These are phyloP conservation scores for Gavia stellata DNA, from an alignment of 2,113 vertebrate genomes.

Conservation along the genomic window DNA sequence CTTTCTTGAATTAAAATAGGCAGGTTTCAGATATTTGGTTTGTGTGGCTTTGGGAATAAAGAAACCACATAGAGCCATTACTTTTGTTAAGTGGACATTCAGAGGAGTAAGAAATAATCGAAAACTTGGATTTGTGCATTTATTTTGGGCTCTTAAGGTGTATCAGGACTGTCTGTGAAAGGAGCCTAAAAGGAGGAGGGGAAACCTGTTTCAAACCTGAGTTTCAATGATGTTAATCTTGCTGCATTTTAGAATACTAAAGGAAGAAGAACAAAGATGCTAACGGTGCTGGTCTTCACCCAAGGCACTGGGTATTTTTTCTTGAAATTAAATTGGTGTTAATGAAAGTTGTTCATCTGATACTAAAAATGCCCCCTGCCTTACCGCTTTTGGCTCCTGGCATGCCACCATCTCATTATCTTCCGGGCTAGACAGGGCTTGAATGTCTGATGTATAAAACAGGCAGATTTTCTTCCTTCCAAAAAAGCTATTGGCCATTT, in stretches of 20 bases:
- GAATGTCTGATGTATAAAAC: neutral
- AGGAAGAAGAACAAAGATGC: neutral
- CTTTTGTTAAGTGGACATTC: neutral
- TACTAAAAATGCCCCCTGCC: neutral
- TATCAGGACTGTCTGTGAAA: neutral
- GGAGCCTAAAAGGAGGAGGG: neutral
- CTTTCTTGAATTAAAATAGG: neutral
- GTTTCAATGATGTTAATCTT: neutral
- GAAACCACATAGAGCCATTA: neutral
- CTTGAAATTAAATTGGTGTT: neutral
- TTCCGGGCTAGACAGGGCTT: neutral
- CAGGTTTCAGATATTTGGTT: neutral
- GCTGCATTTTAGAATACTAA: neutral
- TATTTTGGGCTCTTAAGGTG: neutral
- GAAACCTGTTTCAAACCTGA: neutral
- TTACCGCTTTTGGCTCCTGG: neutral
- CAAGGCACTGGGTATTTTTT: neutral
- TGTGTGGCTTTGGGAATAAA: neutral
- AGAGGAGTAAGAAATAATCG: neutral
- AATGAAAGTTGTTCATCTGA: neutral
- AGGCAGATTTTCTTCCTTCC: neutral
- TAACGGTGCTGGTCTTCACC: rapidly evolving
- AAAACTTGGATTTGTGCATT: neutral
- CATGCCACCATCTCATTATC: neutral
- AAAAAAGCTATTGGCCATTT: neutral